Percentiles rank a stretch among this genome's conserved stretches.
phyloP scores from a whole-genome alignment of 92 coral and sea anemone species.

The Porites rus region DNA sequence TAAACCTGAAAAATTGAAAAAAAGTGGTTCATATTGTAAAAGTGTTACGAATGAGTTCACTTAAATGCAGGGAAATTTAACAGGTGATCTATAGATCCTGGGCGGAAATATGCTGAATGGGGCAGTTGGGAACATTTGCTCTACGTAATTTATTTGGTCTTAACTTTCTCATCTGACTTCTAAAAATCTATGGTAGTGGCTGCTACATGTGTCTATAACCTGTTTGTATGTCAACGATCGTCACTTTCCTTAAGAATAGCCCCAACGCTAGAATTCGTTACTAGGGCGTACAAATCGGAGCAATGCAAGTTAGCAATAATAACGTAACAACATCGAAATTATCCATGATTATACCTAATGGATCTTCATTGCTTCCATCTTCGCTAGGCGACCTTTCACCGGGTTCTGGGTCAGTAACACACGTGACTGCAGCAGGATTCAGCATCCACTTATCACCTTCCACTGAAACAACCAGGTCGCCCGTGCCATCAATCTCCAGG shows the following conservation, averaged over 20 bases:
- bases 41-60: neutral
- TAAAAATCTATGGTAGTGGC: too few relatives aligned
- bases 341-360: slow-evolving; percentile 1
- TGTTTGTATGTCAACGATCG: too few relatives aligned
- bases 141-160: too few relatives aligned
- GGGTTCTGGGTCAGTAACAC: slow-evolving; percentile 29
- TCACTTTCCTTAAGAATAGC: too few relatives aligned
- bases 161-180: too few relatives aligned
- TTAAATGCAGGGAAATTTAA: neutral
- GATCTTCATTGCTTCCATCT: slow-evolving; percentile 25
- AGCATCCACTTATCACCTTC: slow-evolving; percentile 64
- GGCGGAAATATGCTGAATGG: too few relatives aligned
- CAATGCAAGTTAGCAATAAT: too few relatives aligned
- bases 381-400: neutral
- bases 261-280: too few relatives aligned
- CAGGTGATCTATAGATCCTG: neutral
- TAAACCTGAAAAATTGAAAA: neutral
- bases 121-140: too few relatives aligned
- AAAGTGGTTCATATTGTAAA: neutral
- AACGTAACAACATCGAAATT: too few relatives aligned
- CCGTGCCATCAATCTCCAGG: slow-evolving; percentile 38
- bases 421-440: slow-evolving; percentile 52
- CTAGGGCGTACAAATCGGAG: too few relatives aligned
- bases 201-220: too few relatives aligned
- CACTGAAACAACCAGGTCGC: slow-evolving; percentile 41